These are phyloP conservation scores for Huso huso DNA, from an alignment of 2,797 vertebrate genomes.

Conservation along the genomic window DNA sequence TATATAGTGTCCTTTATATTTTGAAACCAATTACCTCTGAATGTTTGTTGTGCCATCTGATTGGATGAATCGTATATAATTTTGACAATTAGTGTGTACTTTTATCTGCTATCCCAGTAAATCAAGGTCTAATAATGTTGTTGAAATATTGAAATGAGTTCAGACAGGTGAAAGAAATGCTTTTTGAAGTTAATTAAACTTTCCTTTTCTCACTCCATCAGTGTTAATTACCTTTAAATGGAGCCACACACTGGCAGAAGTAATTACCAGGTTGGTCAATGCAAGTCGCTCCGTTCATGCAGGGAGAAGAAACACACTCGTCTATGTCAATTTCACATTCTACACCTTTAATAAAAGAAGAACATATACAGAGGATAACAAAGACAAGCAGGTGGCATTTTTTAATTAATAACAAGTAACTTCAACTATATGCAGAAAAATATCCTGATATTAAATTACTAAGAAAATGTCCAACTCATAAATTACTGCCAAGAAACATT, in stretches of 20 bases:
- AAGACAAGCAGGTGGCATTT: slow-evolving; percentile 25
- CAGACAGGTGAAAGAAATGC: slow-evolving; percentile 68
- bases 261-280: slow-evolving; percentile 80
- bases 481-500: slow-evolving; percentile 22
- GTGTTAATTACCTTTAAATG: slow-evolving; percentile 85
- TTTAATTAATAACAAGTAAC: slow-evolving; percentile 23
- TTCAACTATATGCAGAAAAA: slow-evolving; percentile 15
- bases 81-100: slow-evolving; percentile 18
- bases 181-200: slow-evolving; percentile 76
- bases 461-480: slow-evolving; percentile 11
- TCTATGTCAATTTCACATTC: slow-evolving; percentile 66
- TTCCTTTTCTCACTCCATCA: slow-evolving; percentile 61
- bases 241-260: slow-evolving; percentile 72
- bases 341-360: slow-evolving; percentile 48
- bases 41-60: background rate
- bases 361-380: slow-evolving; percentile 29
- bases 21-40: no score
- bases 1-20: no score
- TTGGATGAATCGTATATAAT: slow-evolving; percentile 1
- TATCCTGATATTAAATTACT: slow-evolving; percentile 11
- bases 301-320: slow-evolving; percentile 64
- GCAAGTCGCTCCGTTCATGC: slow-evolving; percentile 70
- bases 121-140: slow-evolving; percentile 52
- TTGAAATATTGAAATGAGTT: slow-evolving; percentile 51
- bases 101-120: slow-evolving; percentile 34